Base-by-base conservation (phyloP, 2,797 vertebrate species). In the Trachops cirrhosus region DNA sequence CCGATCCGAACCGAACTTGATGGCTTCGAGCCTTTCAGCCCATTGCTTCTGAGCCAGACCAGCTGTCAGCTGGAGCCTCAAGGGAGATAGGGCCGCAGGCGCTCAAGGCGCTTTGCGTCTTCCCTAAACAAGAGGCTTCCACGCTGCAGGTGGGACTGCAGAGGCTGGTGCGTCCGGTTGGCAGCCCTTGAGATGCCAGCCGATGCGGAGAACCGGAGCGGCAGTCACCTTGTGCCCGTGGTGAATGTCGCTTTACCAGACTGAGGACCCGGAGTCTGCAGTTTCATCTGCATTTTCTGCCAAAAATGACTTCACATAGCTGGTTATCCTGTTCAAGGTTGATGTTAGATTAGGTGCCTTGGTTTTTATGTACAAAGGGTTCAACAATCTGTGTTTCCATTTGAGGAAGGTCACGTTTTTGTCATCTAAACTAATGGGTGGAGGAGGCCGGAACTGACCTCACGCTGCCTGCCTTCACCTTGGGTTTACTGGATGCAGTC, bases 41-140 rank as follows among this genome's bases (percentile, higher is more conserved):
- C 96, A 93, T 78, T 89, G 94, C 95, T 92, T 93, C 95, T 97
- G 97, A 98, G 96, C 94, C 48, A 11, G 67, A 94, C 88, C 95
- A 97, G 85, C 98, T 98, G 96, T 70, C 48, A 96, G 73, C 67
- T 37, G 90, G 93, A 96, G 96, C 96, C 94, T 96, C 57, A 82
- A 74, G 93, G 64, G 29, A 91, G 68, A 92, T 75, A 89, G 92
- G 83, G 37, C 79, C 92, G 67, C 44, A 82, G 94, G 54, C 73
- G 91, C 89, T 96, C 26, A 14, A 16, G 62, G 90, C 50, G 37
- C 91, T 96, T 73, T 70, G n/a, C 86, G 19, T 95, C 71, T 97
- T 57, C 84, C 86, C 77, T 32, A 29, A 26, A 39, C 82, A 37
- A 62, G 80, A 75, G 80, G 46, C 44, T 84, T 96, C 88, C 79